Evolutionary conservation across 2,888 invertebrate species (phyloP), one percentile per base, ranked within the genome.

Genomic region (Tiphia femorata): DNA sequence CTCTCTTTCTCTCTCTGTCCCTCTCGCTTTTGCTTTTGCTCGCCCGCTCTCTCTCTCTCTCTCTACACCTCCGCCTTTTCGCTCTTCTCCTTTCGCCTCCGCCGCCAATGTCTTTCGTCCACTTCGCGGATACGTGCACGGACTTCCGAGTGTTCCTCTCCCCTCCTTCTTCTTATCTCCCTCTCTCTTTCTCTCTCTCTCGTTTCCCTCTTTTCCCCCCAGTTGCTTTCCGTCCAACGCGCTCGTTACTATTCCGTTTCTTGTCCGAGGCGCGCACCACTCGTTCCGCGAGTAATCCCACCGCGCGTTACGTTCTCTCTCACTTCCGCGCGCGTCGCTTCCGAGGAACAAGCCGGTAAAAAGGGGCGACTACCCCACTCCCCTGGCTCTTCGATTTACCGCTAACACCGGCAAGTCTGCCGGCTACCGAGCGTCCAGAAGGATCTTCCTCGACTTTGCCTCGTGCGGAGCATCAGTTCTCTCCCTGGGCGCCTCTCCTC

Each of bases 181-280:
- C 42, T 58, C 58, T 70, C 64, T 58, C 37, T 59, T 30, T 55
- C 49, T 50, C 54, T 40, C 40, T 42, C 48, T 54, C 55, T 44
- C 74, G 77, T 73, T 75, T 76, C 72, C 70, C 54, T 66, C 50
- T 49, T 74, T 58, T 21, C 12, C 21, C n/a, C n/a, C n/a, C n/a
- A n/a, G n/a, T n/a, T n/a, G n/a, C n/a, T n/a, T n/a, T 33, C 33
- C 33, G 25, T 19, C 30, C 43, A 7, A 27, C 17, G 35, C 52
- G 44, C 40, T 59, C 56, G 59, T 49, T 59, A 56, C 63, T 63
- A 64, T 59, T 51, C 64, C 41, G 59, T 49, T 63, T 64, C 64
- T 64, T 62, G 54, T 58, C 53, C 38, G 58, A 37, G 38, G 42
- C 49, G 49, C 42, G 29, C 46, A 50, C 33, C 14, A 5, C 33